These are phyloP conservation scores for Dendrocincla tyrannina DNA, from an alignment of 2,797 vertebrate genomes.

Conservation along the genomic window DNA sequence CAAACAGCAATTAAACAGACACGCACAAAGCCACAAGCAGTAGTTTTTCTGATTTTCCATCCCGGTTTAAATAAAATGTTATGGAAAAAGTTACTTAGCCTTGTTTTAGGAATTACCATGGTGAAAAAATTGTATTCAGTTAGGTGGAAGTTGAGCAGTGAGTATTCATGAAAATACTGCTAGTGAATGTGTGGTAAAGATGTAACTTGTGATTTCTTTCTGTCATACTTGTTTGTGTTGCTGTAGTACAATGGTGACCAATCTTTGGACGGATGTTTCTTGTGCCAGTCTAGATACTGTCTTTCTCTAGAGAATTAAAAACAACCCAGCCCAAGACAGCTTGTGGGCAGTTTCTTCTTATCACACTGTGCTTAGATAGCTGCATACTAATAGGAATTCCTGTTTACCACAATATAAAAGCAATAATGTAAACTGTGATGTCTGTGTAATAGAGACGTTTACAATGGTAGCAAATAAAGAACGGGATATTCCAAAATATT, in stretches of 20 bases:
- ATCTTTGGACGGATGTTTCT: neutral
- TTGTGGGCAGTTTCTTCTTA: conserved; percentile 21
- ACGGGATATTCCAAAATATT: neutral
- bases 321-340: neutral
- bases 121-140: neutral
- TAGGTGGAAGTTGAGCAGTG: neutral
- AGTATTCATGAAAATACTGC: neutral
- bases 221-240: neutral
- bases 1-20: neutral
- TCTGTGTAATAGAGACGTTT: conserved; percentile 60
- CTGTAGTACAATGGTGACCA: neutral
- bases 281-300: neutral
- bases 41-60: neutral
- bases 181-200: neutral
- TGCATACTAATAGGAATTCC: neutral
- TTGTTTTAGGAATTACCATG: neutral
- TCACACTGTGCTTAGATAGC: conserved; percentile 43
- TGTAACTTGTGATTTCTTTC: neutral
- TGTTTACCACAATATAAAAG: conserved; percentile 44
- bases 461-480: conserved; percentile 72
- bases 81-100: neutral
- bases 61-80: neutral
- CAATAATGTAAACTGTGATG: conserved; percentile 70
- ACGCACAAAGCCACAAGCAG: neutral
- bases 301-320: neutral